Evolutionary conservation across 2,888 invertebrate genomes (phyloP), one percentile per base, ranked within the genome.

Genomic region (Margaritifera margaritifera): DNA sequence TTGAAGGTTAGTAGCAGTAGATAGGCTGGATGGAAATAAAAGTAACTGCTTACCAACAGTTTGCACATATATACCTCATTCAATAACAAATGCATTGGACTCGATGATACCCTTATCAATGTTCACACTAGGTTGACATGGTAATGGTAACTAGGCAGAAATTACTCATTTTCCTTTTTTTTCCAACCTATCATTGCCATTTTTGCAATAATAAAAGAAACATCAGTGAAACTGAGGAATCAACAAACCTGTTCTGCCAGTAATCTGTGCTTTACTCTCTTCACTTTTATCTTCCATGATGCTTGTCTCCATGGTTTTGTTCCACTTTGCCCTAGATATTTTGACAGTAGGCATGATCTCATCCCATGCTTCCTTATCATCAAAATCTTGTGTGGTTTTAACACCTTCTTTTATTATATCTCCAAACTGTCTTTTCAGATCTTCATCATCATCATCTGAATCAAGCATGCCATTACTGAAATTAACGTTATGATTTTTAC

Each of bases 361-460:
- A 51, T 72, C 80, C 83, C 85, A 84, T 52, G 80, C 82, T 22
- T 85, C 83, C 42, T 83, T 82, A 71, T 82, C 84, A 71, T 84
- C 86, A 80, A 83, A 85, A 25, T 83, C 79, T 18, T 74, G 54
- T 6, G 74, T 62, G 64, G 72, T 77, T 64, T 72, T 74, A 53
- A 74, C 74, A 54, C 66, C 62, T 24, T 70, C 62, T 51, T 27
- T 50, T 62, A 72, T 72, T 20, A 18, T 51, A 51, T n/a, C 52
- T 27, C 60, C 60, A n/a, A 22, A n/a, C 20, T n/a, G 31, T 4
- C 55, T 57, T 24, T 31, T 22, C 19, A 27, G 56, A n/a, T 42
- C 62, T 42, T 59, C 11, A 25, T 27, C 62, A 56, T 42, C 4
- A 42, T 42, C 15, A 42, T 42, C 42, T 42, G 42, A 42, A 42